These are phyloP conservation scores for Leucozona laternaria DNA, from an alignment of 2,888 invertebrate genomes.

Conservation along the genomic window DNA sequence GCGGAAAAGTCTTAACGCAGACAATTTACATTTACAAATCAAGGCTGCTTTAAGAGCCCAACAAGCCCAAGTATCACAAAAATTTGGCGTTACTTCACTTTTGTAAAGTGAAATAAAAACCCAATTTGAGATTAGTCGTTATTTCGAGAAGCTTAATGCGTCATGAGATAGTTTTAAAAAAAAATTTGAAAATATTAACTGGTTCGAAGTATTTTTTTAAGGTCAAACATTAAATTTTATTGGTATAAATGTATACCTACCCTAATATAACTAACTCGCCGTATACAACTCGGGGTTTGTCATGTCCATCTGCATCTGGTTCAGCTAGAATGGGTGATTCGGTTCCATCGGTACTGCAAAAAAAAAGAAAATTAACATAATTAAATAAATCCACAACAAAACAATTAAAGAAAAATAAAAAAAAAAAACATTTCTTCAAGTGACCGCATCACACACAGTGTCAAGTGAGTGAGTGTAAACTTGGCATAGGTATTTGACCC, in stretches of 20 bases:
- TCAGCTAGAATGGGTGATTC: conserved; percentile 92
- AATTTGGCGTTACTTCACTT: too few species aligned
- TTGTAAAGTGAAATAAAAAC: too few species aligned
- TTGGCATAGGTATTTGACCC: conserved; percentile 68
- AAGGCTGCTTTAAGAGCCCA: too few species aligned
- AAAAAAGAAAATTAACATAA: conserved; percentile 38
- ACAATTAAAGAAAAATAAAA: conserved; percentile 54
- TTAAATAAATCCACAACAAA: conserved; percentile 34
- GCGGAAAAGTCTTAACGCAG: too few species aligned
- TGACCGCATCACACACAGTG: conserved; percentile 47
- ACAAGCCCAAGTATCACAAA: too few species aligned
- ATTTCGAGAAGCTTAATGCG: too few species aligned
- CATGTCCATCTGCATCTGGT: conserved; percentile 89
- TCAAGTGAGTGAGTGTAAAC: conserved; percentile 41
- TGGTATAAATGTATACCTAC: conserved; percentile 85
- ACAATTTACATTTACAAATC: too few species aligned
- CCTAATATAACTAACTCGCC: conserved; percentile 97
- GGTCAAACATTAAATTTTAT: background rate
- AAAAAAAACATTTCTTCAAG: conserved; percentile 26
- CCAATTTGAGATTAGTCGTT: too few species aligned
- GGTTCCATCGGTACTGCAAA: conserved; percentile 87
- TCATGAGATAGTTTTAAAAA: too few species aligned
- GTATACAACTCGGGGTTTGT: conserved; percentile 94
- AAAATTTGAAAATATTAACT: too few species aligned
- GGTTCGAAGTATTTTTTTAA: too few species aligned